Percentiles rank a stretch among this genome's conserved stretches.
Evolutionary conservation across 2,888 invertebrate species (phyloP).

Genomic region (Melitaea athalia): DNA sequence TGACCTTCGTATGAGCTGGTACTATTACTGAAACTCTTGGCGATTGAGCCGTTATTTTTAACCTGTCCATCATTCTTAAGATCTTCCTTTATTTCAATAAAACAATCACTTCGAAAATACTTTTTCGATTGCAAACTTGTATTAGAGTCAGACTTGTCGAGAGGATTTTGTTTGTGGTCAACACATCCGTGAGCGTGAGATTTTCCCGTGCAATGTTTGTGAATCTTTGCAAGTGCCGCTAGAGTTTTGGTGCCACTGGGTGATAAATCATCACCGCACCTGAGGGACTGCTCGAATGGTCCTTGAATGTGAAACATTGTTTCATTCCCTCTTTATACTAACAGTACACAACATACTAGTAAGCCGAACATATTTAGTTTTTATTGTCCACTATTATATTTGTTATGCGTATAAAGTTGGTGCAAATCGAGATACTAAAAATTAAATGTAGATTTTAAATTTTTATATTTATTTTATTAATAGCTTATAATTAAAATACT

Average conservation of each 20-base stretch:
- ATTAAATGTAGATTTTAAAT: background rate
- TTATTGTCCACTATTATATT: background rate
- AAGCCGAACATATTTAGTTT: background rate
- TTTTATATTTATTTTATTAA: background rate
- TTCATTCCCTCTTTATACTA: slow-evolving; percentile 3
- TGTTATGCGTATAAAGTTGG: background rate
- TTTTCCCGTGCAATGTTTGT: slow-evolving; percentile 88
- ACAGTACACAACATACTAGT: background rate
- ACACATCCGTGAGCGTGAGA: slow-evolving; percentile 88
- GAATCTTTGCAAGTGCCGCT: slow-evolving; percentile 82
- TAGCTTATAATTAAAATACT: too few relatives aligned
- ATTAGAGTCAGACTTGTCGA: slow-evolving; percentile 76
- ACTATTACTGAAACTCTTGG: slow-evolving; percentile 82
- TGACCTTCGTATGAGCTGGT: slow-evolving; percentile 85
- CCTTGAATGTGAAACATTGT: slow-evolving; percentile 79
- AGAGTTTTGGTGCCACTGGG: slow-evolving; percentile 77
- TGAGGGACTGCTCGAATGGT: slow-evolving; percentile 83
- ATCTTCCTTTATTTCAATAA: slow-evolving; percentile 73
- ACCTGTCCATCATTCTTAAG: slow-evolving; percentile 56
- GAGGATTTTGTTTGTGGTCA: slow-evolving; percentile 74
- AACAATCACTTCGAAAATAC: slow-evolving; percentile 68
- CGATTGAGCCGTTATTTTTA: slow-evolving; percentile 60
- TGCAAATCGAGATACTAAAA: background rate
- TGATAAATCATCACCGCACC: slow-evolving; percentile 76
- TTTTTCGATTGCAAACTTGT: slow-evolving; percentile 72